Evolutionary conservation across 2,113 vertebrate species (phyloP).

Genomic region (Catharus fuscescens): DNA sequence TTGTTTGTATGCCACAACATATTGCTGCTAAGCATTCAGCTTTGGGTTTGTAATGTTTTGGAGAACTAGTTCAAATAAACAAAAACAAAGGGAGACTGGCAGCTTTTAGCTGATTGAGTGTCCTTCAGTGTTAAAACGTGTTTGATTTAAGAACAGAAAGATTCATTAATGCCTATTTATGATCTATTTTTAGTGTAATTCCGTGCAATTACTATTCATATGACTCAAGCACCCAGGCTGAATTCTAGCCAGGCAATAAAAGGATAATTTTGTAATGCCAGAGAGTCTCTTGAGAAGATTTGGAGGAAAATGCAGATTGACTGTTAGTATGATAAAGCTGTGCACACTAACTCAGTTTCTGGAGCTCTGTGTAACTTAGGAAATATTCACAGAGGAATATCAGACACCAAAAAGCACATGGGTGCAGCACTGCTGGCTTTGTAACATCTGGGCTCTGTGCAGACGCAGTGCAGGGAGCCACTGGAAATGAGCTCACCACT

Average conservation of each 20-base stretch:
- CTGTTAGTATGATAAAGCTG: not conserved
- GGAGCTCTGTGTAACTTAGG: not conserved
- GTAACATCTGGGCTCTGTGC: not conserved
- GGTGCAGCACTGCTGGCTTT: not conserved
- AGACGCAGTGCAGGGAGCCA: not conserved
- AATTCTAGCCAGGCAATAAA: slow-evolving; percentile 11
- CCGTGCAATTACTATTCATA: slow-evolving; percentile 4
- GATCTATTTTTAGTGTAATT: slow-evolving; percentile 40
- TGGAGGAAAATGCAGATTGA: not conserved
- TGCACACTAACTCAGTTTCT: not conserved
- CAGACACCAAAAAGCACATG: not conserved
- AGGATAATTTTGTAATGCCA: not conserved
- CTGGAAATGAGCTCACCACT: not conserved
- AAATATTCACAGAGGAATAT: not conserved
- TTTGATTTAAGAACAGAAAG: slow-evolving; percentile 1
- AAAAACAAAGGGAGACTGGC: not conserved
- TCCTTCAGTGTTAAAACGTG: not conserved
- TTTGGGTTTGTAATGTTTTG: not conserved
- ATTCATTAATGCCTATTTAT: slow-evolving; percentile 14
- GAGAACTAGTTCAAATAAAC: not conserved
- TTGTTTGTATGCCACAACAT: not conserved
- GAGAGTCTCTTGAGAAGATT: not conserved
- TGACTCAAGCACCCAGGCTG: slow-evolving; percentile 1
- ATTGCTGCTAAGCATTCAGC: not conserved
- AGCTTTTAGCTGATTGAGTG: not conserved